Conservation (phyloP, 1,140 invertebrate species). For the Nixonia krombeini region DNA sequence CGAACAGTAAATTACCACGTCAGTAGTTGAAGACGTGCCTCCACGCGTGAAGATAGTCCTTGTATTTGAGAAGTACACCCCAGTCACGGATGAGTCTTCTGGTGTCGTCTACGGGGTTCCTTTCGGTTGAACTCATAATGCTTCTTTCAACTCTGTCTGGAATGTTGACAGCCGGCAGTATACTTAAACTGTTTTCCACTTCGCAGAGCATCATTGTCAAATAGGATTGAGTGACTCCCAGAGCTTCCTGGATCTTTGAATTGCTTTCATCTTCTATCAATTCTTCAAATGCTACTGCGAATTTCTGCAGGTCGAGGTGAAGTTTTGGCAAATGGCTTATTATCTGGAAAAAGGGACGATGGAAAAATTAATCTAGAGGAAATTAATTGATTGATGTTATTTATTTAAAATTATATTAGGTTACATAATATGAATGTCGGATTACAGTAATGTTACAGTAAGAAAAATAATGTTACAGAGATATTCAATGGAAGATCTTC, state of each 20-base stretch:
- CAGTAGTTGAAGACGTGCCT: constrained; percentile 60
- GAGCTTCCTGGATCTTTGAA: constrained; percentile 43
- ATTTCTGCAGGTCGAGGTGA: constrained; percentile 68
- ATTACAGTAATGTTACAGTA: too few species aligned
- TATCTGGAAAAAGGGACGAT: constrained; percentile 56
- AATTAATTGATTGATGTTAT: background rate
- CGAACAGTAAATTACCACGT: too few species aligned
- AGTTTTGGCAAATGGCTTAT: constrained; percentile 61
- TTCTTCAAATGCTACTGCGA: constrained; percentile 68
- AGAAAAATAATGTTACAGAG: too few species aligned
- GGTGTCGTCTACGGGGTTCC: constrained; percentile 63
- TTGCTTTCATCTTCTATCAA: constrained; percentile 59
- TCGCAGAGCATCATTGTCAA: constrained; percentile 66
- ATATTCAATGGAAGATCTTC: too few species aligned
- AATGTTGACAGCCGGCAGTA: constrained; percentile 48
- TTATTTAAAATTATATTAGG: too few species aligned
- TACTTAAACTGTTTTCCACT: constrained; percentile 61
- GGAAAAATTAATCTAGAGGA: background rate
- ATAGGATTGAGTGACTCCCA: constrained; percentile 54
- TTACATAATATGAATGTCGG: too few species aligned
- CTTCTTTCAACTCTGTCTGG: constrained; percentile 56
- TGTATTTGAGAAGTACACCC: constrained; percentile 69
- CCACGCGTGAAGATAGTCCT: constrained; percentile 67
- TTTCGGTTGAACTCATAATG: constrained; percentile 63
- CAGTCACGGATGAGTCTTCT: constrained; percentile 66